Conservation (phyloP, 1,140 invertebrate species). For the Hypothenemus hampei region DNA sequence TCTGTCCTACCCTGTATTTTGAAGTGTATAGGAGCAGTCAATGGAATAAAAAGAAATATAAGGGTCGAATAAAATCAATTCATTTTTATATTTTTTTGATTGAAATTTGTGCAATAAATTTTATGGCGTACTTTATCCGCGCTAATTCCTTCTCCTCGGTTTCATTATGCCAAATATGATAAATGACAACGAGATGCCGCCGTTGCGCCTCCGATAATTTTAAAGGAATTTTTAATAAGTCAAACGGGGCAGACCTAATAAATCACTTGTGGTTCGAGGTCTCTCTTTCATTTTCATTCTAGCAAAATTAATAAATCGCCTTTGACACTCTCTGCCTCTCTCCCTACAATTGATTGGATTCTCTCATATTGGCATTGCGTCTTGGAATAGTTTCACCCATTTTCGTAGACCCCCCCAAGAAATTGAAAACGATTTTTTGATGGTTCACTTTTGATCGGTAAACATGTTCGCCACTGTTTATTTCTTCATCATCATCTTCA, state of each 20-base stretch:
- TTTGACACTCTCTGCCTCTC: too few relatives aligned
- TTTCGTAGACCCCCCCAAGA: too few relatives aligned
- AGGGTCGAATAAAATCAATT: background rate
- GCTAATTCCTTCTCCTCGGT: background rate
- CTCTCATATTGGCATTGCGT: too few relatives aligned
- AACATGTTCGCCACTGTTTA: too few relatives aligned
- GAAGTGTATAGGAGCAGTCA: background rate
- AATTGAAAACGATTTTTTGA: too few relatives aligned
- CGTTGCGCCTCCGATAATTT: slow-evolving; percentile 3
- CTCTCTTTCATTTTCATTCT: too few relatives aligned
- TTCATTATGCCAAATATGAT: slow-evolving; percentile 4
- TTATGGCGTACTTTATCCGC: background rate
- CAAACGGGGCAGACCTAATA: slow-evolving; percentile 9
- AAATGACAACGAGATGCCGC: slow-evolving; percentile 4
- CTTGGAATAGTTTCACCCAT: too few relatives aligned
- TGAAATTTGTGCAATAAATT: background rate
- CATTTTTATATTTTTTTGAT: background rate
- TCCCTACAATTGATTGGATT: too few relatives aligned
- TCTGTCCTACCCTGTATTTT: background rate
- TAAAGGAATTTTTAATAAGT: slow-evolving; percentile 12
- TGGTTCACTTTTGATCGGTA: too few relatives aligned
- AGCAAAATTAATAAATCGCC: too few relatives aligned
- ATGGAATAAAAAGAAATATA: background rate
- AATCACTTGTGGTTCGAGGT: too few relatives aligned
- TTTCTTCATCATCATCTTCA: too few relatives aligned